Percentiles rank a stretch among this genome's conserved stretches.
phyloP scores from a whole-genome alignment of 2,797 vertebrate species.

The Bradypodion pumilum region DNA sequence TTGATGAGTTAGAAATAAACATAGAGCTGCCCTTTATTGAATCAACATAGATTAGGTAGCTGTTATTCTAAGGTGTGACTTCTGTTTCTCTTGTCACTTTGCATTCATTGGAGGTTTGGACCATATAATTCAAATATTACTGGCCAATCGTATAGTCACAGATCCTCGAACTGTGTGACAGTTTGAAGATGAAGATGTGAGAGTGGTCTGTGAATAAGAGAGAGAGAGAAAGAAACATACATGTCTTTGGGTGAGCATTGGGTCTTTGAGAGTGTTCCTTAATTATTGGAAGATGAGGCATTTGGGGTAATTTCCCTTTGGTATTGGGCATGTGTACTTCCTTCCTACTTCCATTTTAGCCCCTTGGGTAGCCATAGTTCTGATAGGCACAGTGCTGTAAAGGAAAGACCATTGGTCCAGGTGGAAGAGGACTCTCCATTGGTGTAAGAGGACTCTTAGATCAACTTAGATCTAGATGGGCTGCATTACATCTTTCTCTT shows the following conservation, averaged over 20 bases:
- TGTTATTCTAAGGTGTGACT: neutral
- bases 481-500: neutral
- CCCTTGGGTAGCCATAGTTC: neutral
- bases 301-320: neutral
- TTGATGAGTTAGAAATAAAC: neutral
- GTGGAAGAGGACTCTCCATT: neutral
- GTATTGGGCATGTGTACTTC: neutral
- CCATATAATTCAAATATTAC: neutral
- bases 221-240: no score
- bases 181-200: no score
- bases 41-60: neutral
- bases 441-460: neutral
- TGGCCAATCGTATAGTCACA: neutral
- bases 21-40: neutral
- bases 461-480: neutral
- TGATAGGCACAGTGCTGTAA: neutral
- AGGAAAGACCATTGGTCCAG: neutral
- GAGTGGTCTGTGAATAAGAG: no score
- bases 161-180: no score
- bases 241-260: neutral
- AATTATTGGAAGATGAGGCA: neutral
- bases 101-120: neutral
- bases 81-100: neutral
- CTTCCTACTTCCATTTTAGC: neutral
- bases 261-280: neutral